A percentile compares a stretch with the other conserved stretches of the same genome.
phyloP scores from a whole-genome alignment of 2,113 vertebrate genomes.

The Argyrosomus japonicus region DNA sequence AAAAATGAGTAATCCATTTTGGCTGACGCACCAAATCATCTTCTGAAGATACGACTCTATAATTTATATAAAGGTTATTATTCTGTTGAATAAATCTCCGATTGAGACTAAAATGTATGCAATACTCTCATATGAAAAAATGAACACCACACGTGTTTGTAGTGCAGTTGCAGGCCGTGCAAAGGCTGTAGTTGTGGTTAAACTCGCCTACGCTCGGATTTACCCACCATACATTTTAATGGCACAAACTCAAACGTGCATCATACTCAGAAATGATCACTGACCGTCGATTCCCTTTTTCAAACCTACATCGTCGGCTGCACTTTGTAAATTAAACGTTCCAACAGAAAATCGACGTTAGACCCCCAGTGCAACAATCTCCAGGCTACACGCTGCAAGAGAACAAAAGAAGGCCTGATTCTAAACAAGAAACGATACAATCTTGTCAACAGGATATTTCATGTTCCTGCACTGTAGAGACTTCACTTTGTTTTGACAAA shows the following conservation, averaged over 20 bases:
- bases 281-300: too few relatives aligned
- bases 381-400: neutral
- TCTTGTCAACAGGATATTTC: conserved; percentile 33
- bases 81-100: neutral
- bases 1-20: neutral
- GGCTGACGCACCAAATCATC: neutral
- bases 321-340: neutral
- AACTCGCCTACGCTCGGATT: neutral
- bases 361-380: neutral
- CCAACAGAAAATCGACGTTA: neutral
- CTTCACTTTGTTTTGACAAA: conserved; percentile 30
- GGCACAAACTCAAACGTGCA: neutral
- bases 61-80: neutral
- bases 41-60: neutral
- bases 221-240: neutral
- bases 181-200: neutral
- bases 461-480: conserved; percentile 1
- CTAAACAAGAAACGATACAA: conserved; percentile 8
- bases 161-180: neutral
- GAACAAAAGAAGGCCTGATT: conserved; percentile 19
- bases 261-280: neutral
- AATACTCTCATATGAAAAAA: neutral
- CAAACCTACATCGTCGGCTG: neutral
- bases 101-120: neutral
- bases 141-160: neutral